These are phyloP conservation scores for Coranthus polyacanthus DNA, from an alignment of 2,797 vertebrate species.

Conservation along the genomic window DNA sequence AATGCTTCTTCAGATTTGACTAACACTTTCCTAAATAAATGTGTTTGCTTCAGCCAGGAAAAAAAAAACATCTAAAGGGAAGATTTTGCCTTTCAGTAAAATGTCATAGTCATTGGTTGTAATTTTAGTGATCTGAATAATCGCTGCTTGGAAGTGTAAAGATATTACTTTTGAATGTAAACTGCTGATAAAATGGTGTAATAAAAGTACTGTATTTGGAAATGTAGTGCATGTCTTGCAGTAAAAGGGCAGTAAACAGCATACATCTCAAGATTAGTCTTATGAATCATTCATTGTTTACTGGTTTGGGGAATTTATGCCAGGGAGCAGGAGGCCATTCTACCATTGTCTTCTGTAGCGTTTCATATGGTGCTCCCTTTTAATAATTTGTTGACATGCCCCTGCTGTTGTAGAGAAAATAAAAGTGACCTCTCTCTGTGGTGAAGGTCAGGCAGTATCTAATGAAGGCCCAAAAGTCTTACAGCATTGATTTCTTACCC, in stretches of 20 bases:
- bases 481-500: constrained; percentile 74
- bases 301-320: constrained; percentile 66
- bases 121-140: too few relatives aligned
- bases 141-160: too few relatives aligned
- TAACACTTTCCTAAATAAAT: too few relatives aligned
- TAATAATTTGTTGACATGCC: constrained; percentile 82
- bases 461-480: constrained; percentile 78
- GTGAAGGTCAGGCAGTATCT: constrained; percentile 77
- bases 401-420: constrained; percentile 78
- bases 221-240: constrained; percentile 17
- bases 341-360: constrained; percentile 68
- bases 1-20: too few relatives aligned
- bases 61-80: too few relatives aligned
- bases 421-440: constrained; percentile 74
- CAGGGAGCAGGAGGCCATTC: constrained; percentile 65
- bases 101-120: too few relatives aligned
- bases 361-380: constrained; percentile 63
- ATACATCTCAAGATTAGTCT: constrained; percentile 43
- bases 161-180: neutral
- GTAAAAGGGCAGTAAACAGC: constrained; percentile 45
- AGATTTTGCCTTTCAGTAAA: too few relatives aligned
- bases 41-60: too few relatives aligned
- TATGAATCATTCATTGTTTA: constrained; percentile 83
- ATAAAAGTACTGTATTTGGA: constrained; percentile 26
- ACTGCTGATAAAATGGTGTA: constrained; percentile 7